Evolutionary conservation across 2,797 vertebrate genomes (phyloP), one percentile per base, ranked within the genome.

Genomic region (Squalus acanthias): DNA sequence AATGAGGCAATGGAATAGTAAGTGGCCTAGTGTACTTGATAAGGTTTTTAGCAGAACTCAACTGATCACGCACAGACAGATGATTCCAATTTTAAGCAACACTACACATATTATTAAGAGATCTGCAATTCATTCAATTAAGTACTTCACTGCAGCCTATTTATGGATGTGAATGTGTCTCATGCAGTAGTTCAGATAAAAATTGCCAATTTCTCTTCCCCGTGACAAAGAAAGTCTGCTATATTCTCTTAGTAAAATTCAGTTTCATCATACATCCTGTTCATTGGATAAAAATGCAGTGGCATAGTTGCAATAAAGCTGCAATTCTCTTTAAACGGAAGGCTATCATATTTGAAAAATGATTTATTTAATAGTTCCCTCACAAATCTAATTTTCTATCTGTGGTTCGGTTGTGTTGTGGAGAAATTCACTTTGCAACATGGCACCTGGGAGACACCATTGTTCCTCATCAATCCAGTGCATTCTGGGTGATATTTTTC

Each of bases 71-170:
- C 69, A 33, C 94, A 74, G n/a, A 93, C 65, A 93, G 26, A 95
- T 95, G 70, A 74, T 76, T 95, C 46, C 29, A 60, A 95, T 95
- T 95, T 95, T 74, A 95, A 95, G 50, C 94, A 74, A 60, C 94
- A n/a, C 70, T 95, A 60, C 94, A 60, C 94, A 60, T 74, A 76
- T 74, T 95, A 95, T 95, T 60, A 53, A 76, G 53, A 60, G 70
- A 95, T 76, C 29, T 57, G 70, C 50, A 95, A 95, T 95, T 95
- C 94, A 95, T 95, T 76, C 94, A 53, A 57, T 95, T 95, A 76
- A 95, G 70, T 76, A 76, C 94, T 60, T 53, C 26, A 76, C 70
- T 76, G 69, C 94, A 33, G 50, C 46, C 72, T 95, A 95, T 95
- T 95, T 74, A 95, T 95, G 69, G 29, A 95, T 92, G 46, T 85